Percentiles rank a stretch among this genome's conserved stretches.
Conservation (phyloP, 2,113 vertebrate genomes). For the Coptodon bakossiorum region DNA sequence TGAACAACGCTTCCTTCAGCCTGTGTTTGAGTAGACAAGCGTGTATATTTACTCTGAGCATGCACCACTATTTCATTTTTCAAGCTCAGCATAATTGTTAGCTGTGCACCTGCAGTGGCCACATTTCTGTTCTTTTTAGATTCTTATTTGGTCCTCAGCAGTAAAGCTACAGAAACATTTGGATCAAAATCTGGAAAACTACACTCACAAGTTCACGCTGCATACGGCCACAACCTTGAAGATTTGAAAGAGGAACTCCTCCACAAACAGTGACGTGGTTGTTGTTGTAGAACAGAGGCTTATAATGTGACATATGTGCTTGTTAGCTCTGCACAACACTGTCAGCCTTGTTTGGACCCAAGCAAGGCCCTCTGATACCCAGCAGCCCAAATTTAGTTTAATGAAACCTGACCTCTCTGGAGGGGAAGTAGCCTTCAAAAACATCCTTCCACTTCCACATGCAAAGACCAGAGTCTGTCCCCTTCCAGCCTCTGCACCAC, state of each 20-base stretch:
- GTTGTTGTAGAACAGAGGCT: not conserved
- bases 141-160: not conserved
- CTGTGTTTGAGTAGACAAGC: not conserved
- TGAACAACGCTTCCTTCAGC: not conserved
- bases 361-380: not conserved
- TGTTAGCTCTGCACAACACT: not conserved
- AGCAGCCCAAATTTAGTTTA: not conserved
- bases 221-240: rapidly evolving
- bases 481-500: not conserved
- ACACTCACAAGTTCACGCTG: rapidly evolving
- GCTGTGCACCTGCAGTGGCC: not conserved
- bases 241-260: not conserved
- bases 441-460: not conserved
- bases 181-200: not conserved
- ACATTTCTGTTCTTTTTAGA: rapidly evolving
- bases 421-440: not conserved
- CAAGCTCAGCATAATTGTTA: not conserved
- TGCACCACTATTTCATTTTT: not conserved
- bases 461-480: not conserved
- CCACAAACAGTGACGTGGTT: not conserved
- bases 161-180: not conserved
- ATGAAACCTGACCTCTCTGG: not conserved
- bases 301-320: not conserved
- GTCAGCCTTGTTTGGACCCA: not conserved
- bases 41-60: not conserved